Evolutionary conservation across 2,888 invertebrate genomes (phyloP), one percentile per base, ranked within the genome.

Genomic region (Phania funesta): DNA sequence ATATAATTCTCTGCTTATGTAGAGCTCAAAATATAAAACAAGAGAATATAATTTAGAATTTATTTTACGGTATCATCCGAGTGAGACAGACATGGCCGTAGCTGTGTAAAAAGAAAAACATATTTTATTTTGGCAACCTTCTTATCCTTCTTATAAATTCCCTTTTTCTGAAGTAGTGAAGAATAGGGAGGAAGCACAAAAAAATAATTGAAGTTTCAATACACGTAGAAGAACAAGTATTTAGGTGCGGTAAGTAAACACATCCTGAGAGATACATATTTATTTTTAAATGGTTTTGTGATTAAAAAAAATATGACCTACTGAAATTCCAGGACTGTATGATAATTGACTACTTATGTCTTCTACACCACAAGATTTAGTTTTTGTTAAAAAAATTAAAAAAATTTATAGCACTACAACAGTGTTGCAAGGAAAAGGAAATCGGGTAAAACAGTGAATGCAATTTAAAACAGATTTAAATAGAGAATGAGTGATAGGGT

Each of bases 1-100:
- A 13, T 50, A 18, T 71, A 60, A 60, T 52, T 41, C 16, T 44
- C 3, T 29, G 41, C 48, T 50, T 60, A 41, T 52, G 13, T 29
- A 20, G 9, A 62, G 60, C 26, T 41, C 20, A 62, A 62, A 18
- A 60, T 32, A 44, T 18, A 35, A 50, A 50, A 41, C 4, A 13
- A 46, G 13, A 20, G 2, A 54, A 48, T 62, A 76, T 26, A 22
- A 32, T 18, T 9, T 22, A 11, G 44, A 29, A 35, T 62, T 29
- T 56, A 46, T 32, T 35, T 8, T 11, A 26, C 26, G 13, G 24
- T 32, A 76, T 9, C 9, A 35, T 35, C 56, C 64, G 32, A 32
- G 32, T 46, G 44, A 35, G 20, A 52, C 35, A 54, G 44, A 54
- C 26, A 35, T 44, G 29, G 6, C 20, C 11, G 26, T 41, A 50